Conservation (phyloP, 2,113 vertebrate species). For the Myrmecobius fasciatus region DNA sequence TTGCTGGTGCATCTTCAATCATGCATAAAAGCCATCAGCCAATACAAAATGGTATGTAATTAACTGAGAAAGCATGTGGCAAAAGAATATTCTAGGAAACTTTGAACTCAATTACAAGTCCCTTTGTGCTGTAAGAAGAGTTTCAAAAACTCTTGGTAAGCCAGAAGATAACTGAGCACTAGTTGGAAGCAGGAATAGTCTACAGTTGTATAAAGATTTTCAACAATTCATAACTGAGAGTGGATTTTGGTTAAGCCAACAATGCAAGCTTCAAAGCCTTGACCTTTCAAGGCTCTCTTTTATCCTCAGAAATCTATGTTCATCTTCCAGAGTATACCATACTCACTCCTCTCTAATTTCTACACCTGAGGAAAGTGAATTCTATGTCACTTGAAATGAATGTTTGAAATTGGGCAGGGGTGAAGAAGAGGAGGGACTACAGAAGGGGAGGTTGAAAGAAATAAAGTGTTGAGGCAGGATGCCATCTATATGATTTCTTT, state of each 20-base stretch:
- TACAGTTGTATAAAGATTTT: not conserved
- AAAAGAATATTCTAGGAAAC: not conserved
- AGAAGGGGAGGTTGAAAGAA: not conserved
- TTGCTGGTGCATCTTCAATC: not conserved
- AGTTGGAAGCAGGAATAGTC: not conserved
- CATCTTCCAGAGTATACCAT: not conserved
- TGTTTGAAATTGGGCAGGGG: not conserved
- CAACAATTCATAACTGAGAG: not conserved
- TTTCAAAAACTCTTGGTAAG: not conserved
- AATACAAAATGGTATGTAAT: not conserved
- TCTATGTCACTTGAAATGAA: not conserved
- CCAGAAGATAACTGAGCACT: not conserved
- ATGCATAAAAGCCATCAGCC: not conserved
- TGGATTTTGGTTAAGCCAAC: conserved; percentile 13
- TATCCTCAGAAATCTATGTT: not conserved
- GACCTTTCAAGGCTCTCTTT: conserved; percentile 10
- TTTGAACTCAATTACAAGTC: not conserved
- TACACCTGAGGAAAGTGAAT: not conserved
- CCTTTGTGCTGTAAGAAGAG: not conserved
- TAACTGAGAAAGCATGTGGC: not conserved
- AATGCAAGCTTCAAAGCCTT: not conserved
- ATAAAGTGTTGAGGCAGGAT: not conserved
- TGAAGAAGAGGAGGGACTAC: not conserved
- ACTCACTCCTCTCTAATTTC: not conserved
- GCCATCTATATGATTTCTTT: not conserved